Base-by-base conservation (phyloP, 2,113 vertebrate genomes). In the Grammomys dolichurus region DNA sequence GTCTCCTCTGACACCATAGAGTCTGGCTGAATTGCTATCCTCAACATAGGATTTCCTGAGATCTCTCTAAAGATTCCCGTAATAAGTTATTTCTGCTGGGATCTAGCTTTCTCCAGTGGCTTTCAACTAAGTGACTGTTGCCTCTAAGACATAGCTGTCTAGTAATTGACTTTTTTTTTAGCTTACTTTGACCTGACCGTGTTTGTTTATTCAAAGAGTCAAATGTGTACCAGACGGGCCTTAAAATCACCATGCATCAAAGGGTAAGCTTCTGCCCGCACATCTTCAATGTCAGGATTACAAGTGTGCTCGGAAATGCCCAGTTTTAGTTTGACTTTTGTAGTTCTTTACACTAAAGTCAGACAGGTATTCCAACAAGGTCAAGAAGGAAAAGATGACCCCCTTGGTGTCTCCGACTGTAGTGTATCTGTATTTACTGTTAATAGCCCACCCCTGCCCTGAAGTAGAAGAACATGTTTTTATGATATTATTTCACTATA, bases 61-160 rank as follows among this genome's bases (percentile, higher is more conserved):
- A 48, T 58, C 43, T 87, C 94, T 96, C 73, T n/a, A 24, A 69
- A 75, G 24, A 16, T 17, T 85, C n/a, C 58, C 36, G 33, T 40
- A 60, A 75, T 72, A 87, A 92, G 65, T 76, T 96, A n/a, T 90
- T 85, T 93, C 86, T 84, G 16, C 69, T 82, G 40, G 31, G 31
- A 56, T 78, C 16, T 43, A 84, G 26, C 19, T 24, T 33, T 69
- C 86, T 95, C 24, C 20, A 5, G 72, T 48, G 67, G 67, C 33
- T 58, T 77, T 7, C 12, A 4, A 10, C 6, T n/a, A n/a, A 28
- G 17, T 77, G 10, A 26, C 28, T 20, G n/a, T 70, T 63, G 65
- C 31, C 13, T 92, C 43, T 3, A 58, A 63, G 26, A 46, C 65
- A 72, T 89, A 31, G 16, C 31, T 58, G n/a, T 60, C 69, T 75